Conservation (phyloP, 2,888 invertebrate genomes). For the Crematogaster levior region DNA sequence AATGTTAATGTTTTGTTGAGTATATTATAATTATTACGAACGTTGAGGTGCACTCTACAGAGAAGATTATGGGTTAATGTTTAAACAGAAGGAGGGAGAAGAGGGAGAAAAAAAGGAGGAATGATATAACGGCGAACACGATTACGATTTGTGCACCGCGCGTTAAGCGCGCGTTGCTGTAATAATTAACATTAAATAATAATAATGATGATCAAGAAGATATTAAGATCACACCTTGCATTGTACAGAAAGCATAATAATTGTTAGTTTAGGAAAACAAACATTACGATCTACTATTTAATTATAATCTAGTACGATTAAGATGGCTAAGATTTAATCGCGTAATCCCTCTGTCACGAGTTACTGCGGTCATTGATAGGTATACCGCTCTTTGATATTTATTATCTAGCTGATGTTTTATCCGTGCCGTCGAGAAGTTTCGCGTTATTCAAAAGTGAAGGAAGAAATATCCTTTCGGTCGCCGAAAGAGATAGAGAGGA, state of each 20-base stretch:
- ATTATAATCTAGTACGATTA: slow-evolving; percentile 68
- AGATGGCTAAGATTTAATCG: slow-evolving; percentile 58
- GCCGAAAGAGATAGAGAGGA: neutral
- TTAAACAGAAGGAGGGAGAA: slow-evolving; percentile 49
- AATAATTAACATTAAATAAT: slow-evolving; percentile 58
- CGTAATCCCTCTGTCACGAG: slow-evolving; percentile 67
- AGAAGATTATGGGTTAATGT: slow-evolving; percentile 77
- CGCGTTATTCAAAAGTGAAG: neutral
- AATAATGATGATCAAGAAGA: slow-evolving; percentile 58
- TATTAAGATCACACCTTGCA: slow-evolving; percentile 80
- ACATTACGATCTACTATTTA: slow-evolving; percentile 80
- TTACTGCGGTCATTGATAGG: slow-evolving; percentile 64
- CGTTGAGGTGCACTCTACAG: slow-evolving; percentile 77
- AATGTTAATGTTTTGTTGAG: slow-evolving; percentile 82
- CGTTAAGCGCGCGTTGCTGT: slow-evolving; percentile 66
- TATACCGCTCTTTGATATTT: slow-evolving; percentile 31
- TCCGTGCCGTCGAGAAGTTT: slow-evolving; percentile 12
- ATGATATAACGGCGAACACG: slow-evolving; percentile 66
- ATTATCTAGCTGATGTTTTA: slow-evolving; percentile 34
- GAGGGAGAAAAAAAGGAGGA: slow-evolving; percentile 50
- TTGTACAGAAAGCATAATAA: slow-evolving; percentile 84
- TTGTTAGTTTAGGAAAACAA: slow-evolving; percentile 82
- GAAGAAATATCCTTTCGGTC: neutral
- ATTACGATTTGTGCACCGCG: slow-evolving; percentile 60
- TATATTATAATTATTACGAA: slow-evolving; percentile 77